Evolutionary conservation across 2,797 vertebrate genomes (phyloP), one percentile per base, ranked within the genome.

Genomic region (Valencia hispanica): DNA sequence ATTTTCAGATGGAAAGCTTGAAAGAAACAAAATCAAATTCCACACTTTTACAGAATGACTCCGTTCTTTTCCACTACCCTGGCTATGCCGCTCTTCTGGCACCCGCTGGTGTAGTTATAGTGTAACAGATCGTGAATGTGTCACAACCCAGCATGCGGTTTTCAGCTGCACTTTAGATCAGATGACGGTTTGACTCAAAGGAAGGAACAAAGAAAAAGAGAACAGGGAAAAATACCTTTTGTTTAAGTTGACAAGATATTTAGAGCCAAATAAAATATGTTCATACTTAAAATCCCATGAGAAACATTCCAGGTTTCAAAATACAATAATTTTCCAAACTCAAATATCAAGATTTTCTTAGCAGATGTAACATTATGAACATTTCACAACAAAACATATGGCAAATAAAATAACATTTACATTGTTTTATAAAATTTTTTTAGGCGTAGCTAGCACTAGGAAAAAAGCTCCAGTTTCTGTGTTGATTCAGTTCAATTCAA

Each of bases 141-240:
- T 63, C 72, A 30, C 63, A 73, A 71, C 78, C 43, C 81, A 73
- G 77, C 4, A 14, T 80, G 88, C 72, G 55, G 47, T 75, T 86
- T 83, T 73, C 73, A 30, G 43, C 72, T 48, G 61, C 85, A 85
- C 87, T 77, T 22, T 65, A 86, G 84, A 84, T 87, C 78, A 84
- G 74, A 89, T 83, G 76, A 34, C 50, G n/a, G 77, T 55, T 45
- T 72, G 72, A 80, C 84, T 87, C 81, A 68, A 80, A 77, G 57
- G 66, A 34, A 15, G 27, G 34, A 86, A 82, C 78, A 78, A 76
- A 68, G 50, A 83, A 71, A 82, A 70, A 18, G 34, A 79, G 41
- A 78, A 68, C 9, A 7, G 63, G n/a, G 71, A 68, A 73, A 87
- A 84, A 73, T 10, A 82, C 75, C 69, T 32, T 36, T 72, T 47